Conservation (phyloP, 2,797 vertebrate species). For the Scarus forsteni region DNA sequence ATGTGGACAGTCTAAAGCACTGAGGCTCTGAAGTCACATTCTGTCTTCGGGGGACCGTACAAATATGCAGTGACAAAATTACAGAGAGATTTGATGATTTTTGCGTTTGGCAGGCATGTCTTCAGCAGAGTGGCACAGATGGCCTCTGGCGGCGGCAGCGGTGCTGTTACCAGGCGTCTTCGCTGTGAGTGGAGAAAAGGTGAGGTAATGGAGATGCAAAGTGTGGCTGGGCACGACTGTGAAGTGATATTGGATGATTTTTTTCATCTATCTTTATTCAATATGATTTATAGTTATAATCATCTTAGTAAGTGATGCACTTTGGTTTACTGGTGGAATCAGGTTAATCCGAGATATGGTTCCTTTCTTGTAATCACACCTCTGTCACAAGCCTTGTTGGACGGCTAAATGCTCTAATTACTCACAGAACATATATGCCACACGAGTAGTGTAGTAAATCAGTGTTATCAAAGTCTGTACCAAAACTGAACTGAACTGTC, state of each 20-base stretch:
- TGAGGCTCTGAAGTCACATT: conserved; percentile 11
- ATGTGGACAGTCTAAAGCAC: conserved; percentile 14
- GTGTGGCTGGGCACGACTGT: neutral
- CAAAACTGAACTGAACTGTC: too few species aligned
- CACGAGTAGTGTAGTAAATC: too few species aligned
- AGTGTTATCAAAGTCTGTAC: too few species aligned
- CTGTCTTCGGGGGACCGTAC: conserved; percentile 15
- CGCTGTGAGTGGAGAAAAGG: conserved; percentile 21
- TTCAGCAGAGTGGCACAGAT: conserved; percentile 51
- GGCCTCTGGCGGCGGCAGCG: conserved; percentile 22
- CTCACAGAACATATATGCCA: too few species aligned
- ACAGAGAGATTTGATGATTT: conserved; percentile 31
- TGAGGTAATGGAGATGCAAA: conserved; percentile 11
- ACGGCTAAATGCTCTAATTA: too few species aligned
- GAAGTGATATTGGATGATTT: neutral
- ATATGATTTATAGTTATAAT: neutral
- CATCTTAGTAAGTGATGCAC: too few species aligned
- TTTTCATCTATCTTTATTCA: neutral
- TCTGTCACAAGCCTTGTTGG: too few species aligned
- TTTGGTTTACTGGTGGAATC: too few species aligned
- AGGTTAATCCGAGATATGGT: too few species aligned
- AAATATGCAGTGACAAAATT: conserved; percentile 39
- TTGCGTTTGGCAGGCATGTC: conserved; percentile 26
- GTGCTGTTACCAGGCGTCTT: conserved; percentile 21
- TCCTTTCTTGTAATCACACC: too few species aligned